phyloP scores from a whole-genome alignment of 2,888 invertebrate species.

The Nemoura dubitans region DNA sequence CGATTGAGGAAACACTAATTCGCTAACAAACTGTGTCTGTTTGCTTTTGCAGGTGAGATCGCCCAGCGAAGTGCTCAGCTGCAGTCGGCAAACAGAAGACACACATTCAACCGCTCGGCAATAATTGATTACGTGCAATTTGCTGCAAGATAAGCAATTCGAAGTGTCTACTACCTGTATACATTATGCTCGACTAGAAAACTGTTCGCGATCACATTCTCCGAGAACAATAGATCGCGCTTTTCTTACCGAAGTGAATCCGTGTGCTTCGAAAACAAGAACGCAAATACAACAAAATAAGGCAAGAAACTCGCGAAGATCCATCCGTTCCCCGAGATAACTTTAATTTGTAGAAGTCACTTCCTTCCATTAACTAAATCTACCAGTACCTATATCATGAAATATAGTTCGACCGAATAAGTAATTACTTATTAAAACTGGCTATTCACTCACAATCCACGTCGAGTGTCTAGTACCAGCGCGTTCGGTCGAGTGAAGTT shows the following conservation, averaged over 20 bases:
- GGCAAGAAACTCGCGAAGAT: neutral
- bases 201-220: neutral
- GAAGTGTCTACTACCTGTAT: neutral
- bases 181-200: neutral
- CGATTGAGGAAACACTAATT: no score
- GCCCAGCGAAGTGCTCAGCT: neutral
- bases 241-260: neutral
- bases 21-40: neutral
- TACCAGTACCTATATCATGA: neutral
- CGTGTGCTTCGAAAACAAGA: neutral
- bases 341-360: neutral
- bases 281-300: neutral
- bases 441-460: neutral
- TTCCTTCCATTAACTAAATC: neutral
- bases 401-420: neutral
- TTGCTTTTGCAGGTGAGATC: neutral
- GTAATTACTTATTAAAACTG: neutral
- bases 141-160: neutral
- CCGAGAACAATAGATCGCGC: neutral
- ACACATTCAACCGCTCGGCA: neutral
- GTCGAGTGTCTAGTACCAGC: neutral
- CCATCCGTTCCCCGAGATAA: neutral
- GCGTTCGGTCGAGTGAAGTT: neutral
- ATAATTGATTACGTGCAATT: neutral
- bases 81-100: neutral